These are phyloP conservation scores for Rhopalosiphum padi DNA, from an alignment of 1,140 invertebrate genomes.

Conservation along the genomic window DNA sequence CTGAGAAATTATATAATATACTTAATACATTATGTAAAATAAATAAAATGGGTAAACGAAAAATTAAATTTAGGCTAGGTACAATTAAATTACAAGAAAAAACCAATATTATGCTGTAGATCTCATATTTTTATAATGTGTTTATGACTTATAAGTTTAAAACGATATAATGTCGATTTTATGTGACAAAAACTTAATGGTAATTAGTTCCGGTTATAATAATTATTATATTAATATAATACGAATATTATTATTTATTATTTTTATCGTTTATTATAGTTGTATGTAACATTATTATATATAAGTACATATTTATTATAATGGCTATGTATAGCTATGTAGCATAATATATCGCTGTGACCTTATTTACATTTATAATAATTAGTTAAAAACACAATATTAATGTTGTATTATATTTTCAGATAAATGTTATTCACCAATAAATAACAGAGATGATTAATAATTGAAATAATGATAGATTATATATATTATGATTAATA, in stretches of 20 bases:
- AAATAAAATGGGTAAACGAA: not conserved
- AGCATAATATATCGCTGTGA: no score
- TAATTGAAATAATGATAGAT: not conserved
- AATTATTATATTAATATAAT: no score
- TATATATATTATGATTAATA: not conserved
- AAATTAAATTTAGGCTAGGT: not conserved
- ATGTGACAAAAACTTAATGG: not conserved
- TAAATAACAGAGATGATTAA: not conserved
- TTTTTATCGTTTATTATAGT: not conserved
- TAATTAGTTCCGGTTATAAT: not conserved
- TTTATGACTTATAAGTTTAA: not conserved
- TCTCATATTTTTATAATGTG: not conserved
- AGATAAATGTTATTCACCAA: not conserved
- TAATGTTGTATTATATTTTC: not conserved
- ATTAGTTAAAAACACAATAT: not conserved
- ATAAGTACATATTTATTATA: not conserved
- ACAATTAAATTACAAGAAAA: not conserved
- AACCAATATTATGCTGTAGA: not conserved
- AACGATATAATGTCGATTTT: not conserved
- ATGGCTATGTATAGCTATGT: not conserved
- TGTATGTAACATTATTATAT: not conserved
- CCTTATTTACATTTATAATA: not conserved
- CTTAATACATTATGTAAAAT: not conserved
- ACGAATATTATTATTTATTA: slow-evolving; percentile 1
- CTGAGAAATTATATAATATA: not conserved